These are phyloP conservation scores for Rhizoglyphus robini DNA, from an alignment of 1,140 invertebrate genomes.

Conservation along the genomic window DNA sequence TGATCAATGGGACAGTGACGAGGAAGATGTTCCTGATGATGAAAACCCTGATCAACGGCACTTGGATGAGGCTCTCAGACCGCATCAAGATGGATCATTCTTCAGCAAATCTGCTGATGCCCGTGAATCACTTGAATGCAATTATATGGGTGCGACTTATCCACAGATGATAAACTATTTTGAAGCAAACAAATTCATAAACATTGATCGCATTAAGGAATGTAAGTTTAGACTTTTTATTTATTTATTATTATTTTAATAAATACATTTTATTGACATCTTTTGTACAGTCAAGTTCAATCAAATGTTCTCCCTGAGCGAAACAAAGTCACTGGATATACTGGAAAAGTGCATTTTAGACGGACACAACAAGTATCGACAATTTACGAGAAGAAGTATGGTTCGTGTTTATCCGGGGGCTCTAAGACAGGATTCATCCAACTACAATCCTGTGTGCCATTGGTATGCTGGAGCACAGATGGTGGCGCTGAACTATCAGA, in stretches of 20 bases:
- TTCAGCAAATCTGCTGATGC: no score
- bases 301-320: conserved; percentile 41
- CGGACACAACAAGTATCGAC: conserved; percentile 36
- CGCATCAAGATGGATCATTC: no score
- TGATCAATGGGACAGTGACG: no score
- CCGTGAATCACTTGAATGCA: no score
- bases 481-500: conserved; percentile 46
- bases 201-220: conserved; percentile 11
- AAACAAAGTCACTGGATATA: conserved; percentile 36
- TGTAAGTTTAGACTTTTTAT: conserved; percentile 15
- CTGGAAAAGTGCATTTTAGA: conserved; percentile 25
- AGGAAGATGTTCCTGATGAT: no score
- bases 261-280: not conserved
- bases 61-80: no score
- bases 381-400: conserved; percentile 37
- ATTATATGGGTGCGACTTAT: no score
- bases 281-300: conserved; percentile 34
- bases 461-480: conserved; percentile 47
- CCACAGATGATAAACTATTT: conserved; percentile 19
- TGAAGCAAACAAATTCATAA: conserved; percentile 12
- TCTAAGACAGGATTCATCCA: conserved; percentile 44
- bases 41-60: no score
- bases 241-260: no score
- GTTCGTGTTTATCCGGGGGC: conserved; percentile 44
- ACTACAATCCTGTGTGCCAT: conserved; percentile 42